phyloP scores from a whole-genome alignment of 2,797 vertebrate genomes.

The Amphiprion clarkii region DNA sequence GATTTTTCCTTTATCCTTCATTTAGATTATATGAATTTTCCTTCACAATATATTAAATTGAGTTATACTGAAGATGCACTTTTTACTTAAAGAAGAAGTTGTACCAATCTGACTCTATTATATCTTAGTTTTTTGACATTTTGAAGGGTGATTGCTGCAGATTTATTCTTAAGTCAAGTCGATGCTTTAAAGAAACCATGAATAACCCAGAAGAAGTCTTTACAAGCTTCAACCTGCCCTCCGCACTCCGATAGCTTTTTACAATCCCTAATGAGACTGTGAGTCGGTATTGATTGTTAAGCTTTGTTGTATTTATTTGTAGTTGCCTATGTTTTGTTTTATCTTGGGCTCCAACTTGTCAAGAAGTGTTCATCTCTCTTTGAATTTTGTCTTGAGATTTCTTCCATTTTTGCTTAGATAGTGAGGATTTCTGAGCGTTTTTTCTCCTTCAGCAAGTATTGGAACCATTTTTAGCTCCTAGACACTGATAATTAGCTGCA shows the following conservation, averaged over 20 bases:
- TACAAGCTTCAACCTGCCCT: no score
- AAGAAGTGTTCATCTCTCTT: background rate
- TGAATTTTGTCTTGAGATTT: background rate
- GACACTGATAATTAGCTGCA: background rate
- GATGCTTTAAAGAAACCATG: background rate
- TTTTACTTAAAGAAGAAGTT: no score
- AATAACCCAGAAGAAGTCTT: background rate
- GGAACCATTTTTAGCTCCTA: background rate
- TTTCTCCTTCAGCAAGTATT: background rate
- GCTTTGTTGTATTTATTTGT: no score
- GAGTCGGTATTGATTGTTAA: no score
- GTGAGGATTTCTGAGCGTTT: background rate
- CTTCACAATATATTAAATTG: background rate
- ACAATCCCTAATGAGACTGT: no score
- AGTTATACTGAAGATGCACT: background rate
- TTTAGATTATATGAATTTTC: background rate
- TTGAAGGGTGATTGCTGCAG: background rate
- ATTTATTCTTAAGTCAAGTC: background rate
- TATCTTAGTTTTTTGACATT: background rate
- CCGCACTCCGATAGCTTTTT: no score
- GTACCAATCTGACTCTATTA: background rate
- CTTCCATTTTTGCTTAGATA: background rate
- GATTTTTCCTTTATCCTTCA: background rate
- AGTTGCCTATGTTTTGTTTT: no score
- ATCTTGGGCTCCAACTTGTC: background rate